These are phyloP conservation scores for Bombus soroeensis DNA, from an alignment of 1,140 invertebrate species.

Conservation along the genomic window DNA sequence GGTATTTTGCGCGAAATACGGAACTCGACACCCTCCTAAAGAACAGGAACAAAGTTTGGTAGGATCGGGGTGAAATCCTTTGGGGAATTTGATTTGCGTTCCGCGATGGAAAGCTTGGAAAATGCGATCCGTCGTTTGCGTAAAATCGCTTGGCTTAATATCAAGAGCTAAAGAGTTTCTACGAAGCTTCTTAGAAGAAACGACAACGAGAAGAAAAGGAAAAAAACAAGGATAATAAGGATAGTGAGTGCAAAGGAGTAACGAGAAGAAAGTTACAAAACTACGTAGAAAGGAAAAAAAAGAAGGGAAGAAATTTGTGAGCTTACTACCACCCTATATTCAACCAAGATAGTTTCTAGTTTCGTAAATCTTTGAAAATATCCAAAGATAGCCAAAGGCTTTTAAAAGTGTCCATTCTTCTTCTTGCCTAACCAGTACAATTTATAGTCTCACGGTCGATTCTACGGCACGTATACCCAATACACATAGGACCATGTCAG, in stretches of 20 bases:
- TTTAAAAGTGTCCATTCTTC: not conserved
- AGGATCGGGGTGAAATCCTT: not conserved
- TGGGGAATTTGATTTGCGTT: not conserved
- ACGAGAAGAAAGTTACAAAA: not conserved
- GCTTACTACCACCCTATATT: not conserved
- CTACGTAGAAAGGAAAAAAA: not conserved
- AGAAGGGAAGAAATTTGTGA: not conserved
- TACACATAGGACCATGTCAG: constrained; percentile 56
- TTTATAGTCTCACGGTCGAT: constrained; percentile 8
- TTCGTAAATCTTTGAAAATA: constrained; percentile 28
- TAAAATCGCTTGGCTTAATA: not conserved
- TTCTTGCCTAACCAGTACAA: not conserved
- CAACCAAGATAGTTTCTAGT: not conserved
- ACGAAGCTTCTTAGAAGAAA: not conserved
- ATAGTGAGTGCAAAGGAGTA: not conserved
- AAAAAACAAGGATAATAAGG: not conserved
- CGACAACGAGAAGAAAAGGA: not conserved
- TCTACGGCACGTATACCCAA: constrained; percentile 40
- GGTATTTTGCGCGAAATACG: not conserved
- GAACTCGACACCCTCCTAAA: not conserved
- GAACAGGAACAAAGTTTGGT: not conserved
- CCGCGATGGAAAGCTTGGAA: not conserved
- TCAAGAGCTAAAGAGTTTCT: not conserved
- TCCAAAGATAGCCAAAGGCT: constrained; percentile 10
- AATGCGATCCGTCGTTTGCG: not conserved